Conservation (phyloP, 2,113 vertebrate genomes). For the Formicarius rufipectus region DNA sequence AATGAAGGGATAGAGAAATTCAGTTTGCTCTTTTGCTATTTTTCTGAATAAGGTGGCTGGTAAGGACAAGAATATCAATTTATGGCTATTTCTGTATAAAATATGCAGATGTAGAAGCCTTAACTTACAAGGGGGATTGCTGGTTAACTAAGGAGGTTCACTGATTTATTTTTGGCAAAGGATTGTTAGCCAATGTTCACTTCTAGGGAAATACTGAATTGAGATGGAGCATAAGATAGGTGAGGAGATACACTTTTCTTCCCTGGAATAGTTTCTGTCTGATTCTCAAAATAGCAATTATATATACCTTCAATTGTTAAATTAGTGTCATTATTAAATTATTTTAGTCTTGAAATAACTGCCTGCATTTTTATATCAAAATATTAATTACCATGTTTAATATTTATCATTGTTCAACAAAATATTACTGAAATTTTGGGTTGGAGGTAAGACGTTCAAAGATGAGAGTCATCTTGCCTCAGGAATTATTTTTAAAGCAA, state of each 20-base stretch:
- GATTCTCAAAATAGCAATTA: neutral
- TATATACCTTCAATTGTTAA: neutral
- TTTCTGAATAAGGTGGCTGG: neutral
- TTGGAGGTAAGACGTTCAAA: neutral
- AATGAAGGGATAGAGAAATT: neutral
- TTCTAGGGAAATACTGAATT: conserved; percentile 26
- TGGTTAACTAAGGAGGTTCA: conserved; percentile 27
- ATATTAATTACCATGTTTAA: neutral
- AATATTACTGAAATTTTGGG: neutral
- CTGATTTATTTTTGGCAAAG: conserved; percentile 28
- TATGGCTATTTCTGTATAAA: neutral
- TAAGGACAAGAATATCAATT: neutral
- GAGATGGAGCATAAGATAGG: neutral
- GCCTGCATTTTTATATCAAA: neutral
- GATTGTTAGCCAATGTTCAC: neutral
- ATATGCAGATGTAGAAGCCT: neutral
- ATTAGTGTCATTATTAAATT: neutral
- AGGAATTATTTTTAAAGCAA: neutral
- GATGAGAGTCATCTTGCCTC: neutral
- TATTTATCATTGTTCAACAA: neutral
- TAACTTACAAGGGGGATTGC: neutral
- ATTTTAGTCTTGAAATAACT: neutral
- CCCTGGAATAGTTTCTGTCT: neutral
- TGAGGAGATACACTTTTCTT: conserved; percentile 12
- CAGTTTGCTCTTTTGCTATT: neutral